Conservation (phyloP, 92 coral and sea anemone species). For the Palythoa caribaeorum region DNA sequence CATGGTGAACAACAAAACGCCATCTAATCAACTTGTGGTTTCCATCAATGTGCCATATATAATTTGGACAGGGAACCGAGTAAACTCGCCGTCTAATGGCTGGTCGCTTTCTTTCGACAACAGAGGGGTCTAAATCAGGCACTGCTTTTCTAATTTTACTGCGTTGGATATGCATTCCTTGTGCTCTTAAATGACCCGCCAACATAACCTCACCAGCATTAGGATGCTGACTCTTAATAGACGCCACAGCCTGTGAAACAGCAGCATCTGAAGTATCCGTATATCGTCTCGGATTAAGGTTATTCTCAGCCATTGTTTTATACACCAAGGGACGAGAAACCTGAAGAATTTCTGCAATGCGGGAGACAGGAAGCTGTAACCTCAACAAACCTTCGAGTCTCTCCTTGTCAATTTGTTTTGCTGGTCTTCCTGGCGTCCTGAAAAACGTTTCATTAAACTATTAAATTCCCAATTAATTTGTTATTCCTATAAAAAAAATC, state of each 20-base stretch:
- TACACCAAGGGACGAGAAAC: constrained; percentile 49
- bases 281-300: constrained; percentile 17
- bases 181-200: constrained; percentile 38
- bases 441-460: neutral
- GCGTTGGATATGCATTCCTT: constrained; percentile 38
- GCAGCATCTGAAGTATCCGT: neutral
- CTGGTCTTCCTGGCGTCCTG: constrained; percentile 32
- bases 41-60: constrained; percentile 56
- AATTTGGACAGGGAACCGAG: constrained; percentile 48
- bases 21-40: constrained; percentile 60
- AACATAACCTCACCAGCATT: constrained; percentile 58
- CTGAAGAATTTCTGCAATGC: constrained; percentile 44
- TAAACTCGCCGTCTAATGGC: constrained; percentile 51
- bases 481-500: neutral
- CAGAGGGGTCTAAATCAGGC: constrained; percentile 35
- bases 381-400: constrained; percentile 42
- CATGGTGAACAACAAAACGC: constrained; percentile 57
- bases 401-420: constrained; percentile 44
- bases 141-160: constrained; percentile 41
- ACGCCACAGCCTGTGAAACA: constrained; percentile 24
- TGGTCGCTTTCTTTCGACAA: constrained; percentile 29
- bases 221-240: neutral
- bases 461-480: neutral
- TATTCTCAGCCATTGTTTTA: constrained; percentile 47
- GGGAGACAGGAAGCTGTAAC: constrained; percentile 39